Base-by-base conservation (phyloP, 2,888 invertebrate genomes). In the Yponomeuta evonymella region DNA sequence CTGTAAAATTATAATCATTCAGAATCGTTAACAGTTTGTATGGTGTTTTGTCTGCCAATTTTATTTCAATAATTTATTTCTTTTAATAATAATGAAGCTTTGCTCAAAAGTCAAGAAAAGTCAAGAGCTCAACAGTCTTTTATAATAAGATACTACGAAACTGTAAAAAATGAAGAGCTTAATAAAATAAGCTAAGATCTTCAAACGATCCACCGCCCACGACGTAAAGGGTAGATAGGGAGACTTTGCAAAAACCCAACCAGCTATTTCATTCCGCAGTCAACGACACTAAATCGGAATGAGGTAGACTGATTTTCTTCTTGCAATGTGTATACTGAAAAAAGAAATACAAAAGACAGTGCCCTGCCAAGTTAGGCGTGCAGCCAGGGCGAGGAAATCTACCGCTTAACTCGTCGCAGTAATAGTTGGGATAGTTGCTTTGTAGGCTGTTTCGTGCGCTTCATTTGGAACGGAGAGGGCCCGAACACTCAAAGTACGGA, bases 401-500 rank as follows among this genome's bases (percentile, higher is more conserved):
- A 75, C 72, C 81, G 82, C 79, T 76, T 86, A 81, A 72, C 71
- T 12, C 69, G 64, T 71, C 73, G 72, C 76, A 69, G 76, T 78
- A 86, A 80, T 79, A 78, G 74, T 76, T 77, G 79, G 75, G 75
- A 78, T 77, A 76, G 76, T 79, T 81, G 77, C 75, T 79, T 83
- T 79, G 86, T 79, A 82, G 81, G 79, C 79, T 79, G 81, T 82
- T 85, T 84, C 83, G 84, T 83, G 83, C 84, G 87, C 84, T 87
- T 87, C 88, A 87, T 88, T 88, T 88, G 85, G 87, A 58, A 86
- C 86, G 84, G 86, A 87, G 87, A 85, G 85, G 87, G 87, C 87
- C 86, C 87, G 88, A 88, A 88, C 88, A 88, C 88, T 88, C 88
- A 87, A 87, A 87, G 83, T 85, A 83, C 82, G 85, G 86, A 88